Conservation (phyloP, 2,113 vertebrate species). For the Campylomormyrus numenius region DNA sequence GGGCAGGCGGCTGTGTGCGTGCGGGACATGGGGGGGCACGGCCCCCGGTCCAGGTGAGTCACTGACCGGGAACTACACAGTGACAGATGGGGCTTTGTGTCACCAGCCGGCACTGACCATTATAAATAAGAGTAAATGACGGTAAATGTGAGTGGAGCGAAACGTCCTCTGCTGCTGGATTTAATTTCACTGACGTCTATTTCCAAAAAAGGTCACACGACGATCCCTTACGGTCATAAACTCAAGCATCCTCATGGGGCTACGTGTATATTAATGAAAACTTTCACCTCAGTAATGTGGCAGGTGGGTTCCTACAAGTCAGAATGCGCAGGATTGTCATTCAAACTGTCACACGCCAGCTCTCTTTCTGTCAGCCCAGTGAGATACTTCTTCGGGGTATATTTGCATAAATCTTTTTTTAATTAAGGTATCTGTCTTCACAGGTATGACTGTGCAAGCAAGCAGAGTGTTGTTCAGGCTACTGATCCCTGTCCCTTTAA, state of each 20-base stretch:
- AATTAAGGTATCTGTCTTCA: neutral
- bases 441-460: neutral
- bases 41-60: neutral
- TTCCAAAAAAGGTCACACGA: neutral
- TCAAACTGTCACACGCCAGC: neutral
- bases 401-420: neutral
- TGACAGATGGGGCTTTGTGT: neutral
- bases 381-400: neutral
- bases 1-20: too few species aligned
- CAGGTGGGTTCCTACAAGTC: neutral
- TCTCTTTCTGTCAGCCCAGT: neutral
- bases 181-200: neutral
- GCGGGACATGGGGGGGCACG: neutral
- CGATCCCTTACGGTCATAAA: neutral
- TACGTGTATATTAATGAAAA: neutral
- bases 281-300: neutral
- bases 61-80: neutral
- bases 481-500: neutral
- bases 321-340: neutral
- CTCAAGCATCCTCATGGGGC: neutral
- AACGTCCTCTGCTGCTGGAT: neutral
- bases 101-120: too few species aligned
- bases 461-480: too few species aligned
- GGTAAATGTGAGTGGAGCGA: neutral
- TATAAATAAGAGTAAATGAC: neutral